A percentile compares a stretch with the other conserved stretches of the same genome.
Evolutionary conservation across 2,113 vertebrate species (phyloP).

Genomic region (Apteryx owenii): DNA sequence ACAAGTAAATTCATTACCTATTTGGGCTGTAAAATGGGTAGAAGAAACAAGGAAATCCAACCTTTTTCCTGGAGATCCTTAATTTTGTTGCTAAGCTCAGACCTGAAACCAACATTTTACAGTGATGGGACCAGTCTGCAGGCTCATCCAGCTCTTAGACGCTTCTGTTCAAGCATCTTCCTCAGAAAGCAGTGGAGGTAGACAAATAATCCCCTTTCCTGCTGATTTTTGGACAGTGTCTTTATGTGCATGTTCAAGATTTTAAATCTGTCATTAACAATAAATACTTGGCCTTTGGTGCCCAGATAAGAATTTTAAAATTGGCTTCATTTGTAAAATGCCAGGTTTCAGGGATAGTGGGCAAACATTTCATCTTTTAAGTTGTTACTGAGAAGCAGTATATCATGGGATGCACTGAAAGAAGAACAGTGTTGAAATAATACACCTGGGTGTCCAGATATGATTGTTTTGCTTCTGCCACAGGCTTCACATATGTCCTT

Average conservation of each 20-base stretch:
- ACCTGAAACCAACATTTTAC: not conserved
- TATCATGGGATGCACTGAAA: not conserved
- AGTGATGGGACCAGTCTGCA: not conserved
- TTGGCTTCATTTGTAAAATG: not conserved
- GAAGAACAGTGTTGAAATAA: not conserved
- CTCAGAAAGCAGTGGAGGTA: not conserved
- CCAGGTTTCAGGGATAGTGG: not conserved
- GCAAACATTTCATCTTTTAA: not conserved
- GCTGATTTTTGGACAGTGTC: not conserved
- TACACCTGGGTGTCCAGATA: not conserved
- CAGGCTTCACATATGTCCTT: not conserved
- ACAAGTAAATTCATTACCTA: not conserved
- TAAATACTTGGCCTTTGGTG: not conserved
- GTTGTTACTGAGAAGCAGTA: not conserved
- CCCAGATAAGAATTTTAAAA: not conserved
- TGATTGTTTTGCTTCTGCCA: not conserved
- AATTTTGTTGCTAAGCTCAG: not conserved
- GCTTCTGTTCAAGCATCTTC: not conserved
- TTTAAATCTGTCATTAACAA: not conserved
- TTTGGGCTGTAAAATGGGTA: not conserved
- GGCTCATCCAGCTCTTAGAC: accelerated
- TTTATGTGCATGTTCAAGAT: not conserved
- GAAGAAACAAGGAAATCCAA: not conserved
- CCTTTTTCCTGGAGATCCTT: not conserved
- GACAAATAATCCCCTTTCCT: not conserved